phyloP scores from a whole-genome alignment of 2,113 vertebrate genomes.

The Oryzias melastigma region DNA sequence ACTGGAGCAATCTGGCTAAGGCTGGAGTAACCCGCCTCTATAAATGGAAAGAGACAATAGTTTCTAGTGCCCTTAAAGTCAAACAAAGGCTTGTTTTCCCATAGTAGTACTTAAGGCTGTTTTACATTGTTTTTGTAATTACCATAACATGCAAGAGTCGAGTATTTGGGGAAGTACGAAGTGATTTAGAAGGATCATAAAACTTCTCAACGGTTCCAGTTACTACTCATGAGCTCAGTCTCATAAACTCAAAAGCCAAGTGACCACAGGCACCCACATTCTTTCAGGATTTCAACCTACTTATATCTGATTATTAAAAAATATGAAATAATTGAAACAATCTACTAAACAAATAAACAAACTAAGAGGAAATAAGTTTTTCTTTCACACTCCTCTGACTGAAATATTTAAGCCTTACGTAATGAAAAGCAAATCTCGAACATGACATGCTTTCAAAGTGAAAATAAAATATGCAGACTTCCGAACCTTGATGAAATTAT shows the following conservation, averaged over 20 bases:
- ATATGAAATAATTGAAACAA: too few relatives aligned
- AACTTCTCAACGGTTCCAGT: slow-evolving; percentile 43
- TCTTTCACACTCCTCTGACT: too few relatives aligned
- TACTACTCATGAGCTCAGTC: slow-evolving; percentile 34
- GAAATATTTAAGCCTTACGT: too few relatives aligned
- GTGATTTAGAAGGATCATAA: slow-evolving; percentile 32
- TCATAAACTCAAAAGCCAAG: slow-evolving; percentile 33
- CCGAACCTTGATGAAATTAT: slow-evolving; percentile 3
- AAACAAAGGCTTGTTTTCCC: not conserved
- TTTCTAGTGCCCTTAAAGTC: not conserved
- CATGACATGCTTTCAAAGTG: slow-evolving; percentile 2
- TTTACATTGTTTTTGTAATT: too few relatives aligned
- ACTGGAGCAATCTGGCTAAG: slow-evolving; percentile 21
- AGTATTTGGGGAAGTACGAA: slow-evolving; percentile 32
- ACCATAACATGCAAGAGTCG: too few relatives aligned
- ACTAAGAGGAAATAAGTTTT: too few relatives aligned
- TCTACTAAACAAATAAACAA: too few relatives aligned
- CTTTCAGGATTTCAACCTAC: slow-evolving; percentile 11
- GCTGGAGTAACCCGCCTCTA: slow-evolving; percentile 3
- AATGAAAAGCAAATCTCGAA: not conserved
- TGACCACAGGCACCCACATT: slow-evolving; percentile 17
- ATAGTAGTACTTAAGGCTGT: too few relatives aligned
- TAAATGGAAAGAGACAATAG: not conserved
- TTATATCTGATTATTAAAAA: not conserved
- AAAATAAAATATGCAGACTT: slow-evolving; percentile 5